Percentiles rank a stretch among this genome's conserved stretches.
Conservation (phyloP, 2,797 vertebrate species). For the Orestias chungarensis region DNA sequence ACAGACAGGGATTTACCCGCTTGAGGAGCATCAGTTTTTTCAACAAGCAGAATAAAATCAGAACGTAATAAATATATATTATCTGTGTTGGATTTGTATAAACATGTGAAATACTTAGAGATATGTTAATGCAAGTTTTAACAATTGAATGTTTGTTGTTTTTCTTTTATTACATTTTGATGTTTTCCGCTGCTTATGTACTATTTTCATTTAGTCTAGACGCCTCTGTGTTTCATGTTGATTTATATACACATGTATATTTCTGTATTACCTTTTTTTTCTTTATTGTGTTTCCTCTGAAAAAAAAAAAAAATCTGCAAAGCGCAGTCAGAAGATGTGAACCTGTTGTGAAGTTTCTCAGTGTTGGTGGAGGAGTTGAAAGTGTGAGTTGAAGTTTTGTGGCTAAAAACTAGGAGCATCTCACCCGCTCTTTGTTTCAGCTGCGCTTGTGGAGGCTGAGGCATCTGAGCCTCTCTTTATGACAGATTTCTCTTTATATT, state of each 20-base stretch:
- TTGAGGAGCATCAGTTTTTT: background rate
- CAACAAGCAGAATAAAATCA: slow-evolving; percentile 3
- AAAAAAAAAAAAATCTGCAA: slow-evolving; percentile 10
- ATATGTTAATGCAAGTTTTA: slow-evolving; percentile 45
- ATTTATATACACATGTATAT: background rate
- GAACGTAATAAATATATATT: background rate
- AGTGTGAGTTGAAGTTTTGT: slow-evolving; percentile 44
- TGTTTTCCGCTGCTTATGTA: background rate
- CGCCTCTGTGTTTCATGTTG: background rate
- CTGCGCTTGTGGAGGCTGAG: slow-evolving; percentile 26
- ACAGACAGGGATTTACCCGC: background rate
- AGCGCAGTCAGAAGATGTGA: slow-evolving; percentile 23
- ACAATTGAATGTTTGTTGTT: slow-evolving; percentile 39
- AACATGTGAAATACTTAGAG: slow-evolving; percentile 21
- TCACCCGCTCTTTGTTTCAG: slow-evolving; percentile 22
- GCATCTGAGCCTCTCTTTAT: slow-evolving; percentile 22
- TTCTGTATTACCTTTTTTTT: slow-evolving; percentile 21
- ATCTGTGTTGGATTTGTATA: background rate
- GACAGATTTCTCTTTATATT: slow-evolving; percentile 21
- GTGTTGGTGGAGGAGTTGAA: slow-evolving; percentile 38
- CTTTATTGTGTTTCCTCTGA: slow-evolving; percentile 5
- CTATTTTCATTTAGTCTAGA: background rate
- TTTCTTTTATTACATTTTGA: slow-evolving; percentile 8
- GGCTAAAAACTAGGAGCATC: slow-evolving; percentile 27
- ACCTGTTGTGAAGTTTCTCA: slow-evolving; percentile 25